Evolutionary conservation across 2,888 invertebrate genomes (phyloP).

Genomic region (Nomada hirtipes): DNA sequence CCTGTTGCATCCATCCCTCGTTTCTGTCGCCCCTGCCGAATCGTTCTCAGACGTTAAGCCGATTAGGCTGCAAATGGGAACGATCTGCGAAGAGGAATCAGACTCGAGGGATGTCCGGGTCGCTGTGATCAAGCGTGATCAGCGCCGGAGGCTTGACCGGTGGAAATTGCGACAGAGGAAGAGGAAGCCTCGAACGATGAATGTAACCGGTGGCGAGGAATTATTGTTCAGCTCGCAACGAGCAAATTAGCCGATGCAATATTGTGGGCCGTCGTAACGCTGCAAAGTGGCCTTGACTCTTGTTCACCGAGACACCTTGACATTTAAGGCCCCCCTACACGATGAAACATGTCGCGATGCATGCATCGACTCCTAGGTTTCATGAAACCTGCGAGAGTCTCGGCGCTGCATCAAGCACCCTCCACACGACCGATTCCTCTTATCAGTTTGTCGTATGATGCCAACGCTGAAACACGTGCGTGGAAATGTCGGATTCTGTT

Average conservation of each 20-base stretch:
- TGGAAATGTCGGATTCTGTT: no score
- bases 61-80: not conserved
- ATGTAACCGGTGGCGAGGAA: not conserved
- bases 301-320: not conserved
- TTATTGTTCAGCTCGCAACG: no score
- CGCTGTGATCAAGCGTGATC: not conserved
- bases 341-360: no score
- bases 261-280: not conserved
- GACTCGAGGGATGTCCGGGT: not conserved
- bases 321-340: no score
- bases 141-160: not conserved
- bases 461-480: no score
- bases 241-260: no score
- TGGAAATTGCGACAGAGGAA: not conserved
- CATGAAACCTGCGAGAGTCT: no score
- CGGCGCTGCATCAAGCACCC: no score
- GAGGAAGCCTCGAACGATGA: not conserved
- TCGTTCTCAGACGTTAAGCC: not conserved
- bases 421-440: no score
- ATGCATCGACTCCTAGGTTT: no score
- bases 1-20: constrained; percentile 45
- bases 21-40: not conserved
- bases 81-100: constrained; percentile 3
- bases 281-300: not conserved
- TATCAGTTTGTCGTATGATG: no score